Evolutionary conservation across 1,140 invertebrate species (phyloP).

Genomic region (Chelonus insularis): DNA sequence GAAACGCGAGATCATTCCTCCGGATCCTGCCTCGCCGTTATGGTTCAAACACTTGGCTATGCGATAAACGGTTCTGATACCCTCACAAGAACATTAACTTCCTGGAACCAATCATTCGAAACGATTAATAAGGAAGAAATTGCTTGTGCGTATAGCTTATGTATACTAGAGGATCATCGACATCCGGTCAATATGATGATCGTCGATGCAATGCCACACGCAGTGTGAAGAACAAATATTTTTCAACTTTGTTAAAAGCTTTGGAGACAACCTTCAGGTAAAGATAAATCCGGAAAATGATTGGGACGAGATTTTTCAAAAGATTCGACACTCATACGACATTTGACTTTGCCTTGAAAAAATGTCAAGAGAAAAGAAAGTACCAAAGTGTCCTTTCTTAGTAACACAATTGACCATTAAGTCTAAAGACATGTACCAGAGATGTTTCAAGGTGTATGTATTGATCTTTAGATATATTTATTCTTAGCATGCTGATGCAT

Average conservation of each 20-base stretch:
- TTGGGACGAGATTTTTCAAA: too few species aligned
- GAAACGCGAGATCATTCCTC: slow-evolving; percentile 28
- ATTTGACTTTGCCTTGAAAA: background rate
- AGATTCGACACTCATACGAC: too few species aligned
- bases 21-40: slow-evolving; percentile 45
- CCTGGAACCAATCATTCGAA: slow-evolving; percentile 49
- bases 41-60: slow-evolving; percentile 49
- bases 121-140: slow-evolving; percentile 43
- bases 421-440: too few species aligned
- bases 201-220: too few species aligned
- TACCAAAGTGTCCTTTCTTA: background rate
- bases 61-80: slow-evolving; percentile 44
- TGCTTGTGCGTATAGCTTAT: slow-evolving; percentile 14
- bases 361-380: background rate
- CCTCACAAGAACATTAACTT: slow-evolving; percentile 40
- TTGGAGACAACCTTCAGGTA: too few species aligned
- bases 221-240: too few species aligned
- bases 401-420: too few species aligned
- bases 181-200: slow-evolving; percentile 20
- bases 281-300: too few species aligned
- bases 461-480: too few species aligned
- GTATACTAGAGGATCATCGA: slow-evolving; percentile 15
- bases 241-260: too few species aligned
- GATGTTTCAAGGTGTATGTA: too few species aligned
- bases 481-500: too few species aligned